Percentiles rank a stretch among this genome's conserved stretches.
These are phyloP conservation scores for Drymonia ruficornis DNA, from an alignment of 2,888 invertebrate species.

Conservation along the genomic window DNA sequence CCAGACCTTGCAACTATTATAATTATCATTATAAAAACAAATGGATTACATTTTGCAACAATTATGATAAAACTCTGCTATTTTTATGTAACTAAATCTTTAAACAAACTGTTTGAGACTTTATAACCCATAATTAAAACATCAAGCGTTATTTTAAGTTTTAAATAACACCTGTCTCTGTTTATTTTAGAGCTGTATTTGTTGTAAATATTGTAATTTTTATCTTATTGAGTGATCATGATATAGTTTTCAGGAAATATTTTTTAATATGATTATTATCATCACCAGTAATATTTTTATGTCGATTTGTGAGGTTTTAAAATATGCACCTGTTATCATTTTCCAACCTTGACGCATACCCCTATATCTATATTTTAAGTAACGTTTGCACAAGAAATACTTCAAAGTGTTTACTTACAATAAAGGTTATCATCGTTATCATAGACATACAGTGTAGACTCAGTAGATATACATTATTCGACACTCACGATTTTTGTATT, in stretches of 20 bases:
- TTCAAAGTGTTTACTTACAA: constrained; percentile 24
- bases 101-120: constrained; percentile 10
- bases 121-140: constrained; percentile 8
- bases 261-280: too few species aligned
- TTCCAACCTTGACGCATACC: neutral
- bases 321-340: neutral
- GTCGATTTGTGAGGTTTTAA: too few species aligned
- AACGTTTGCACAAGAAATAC: constrained; percentile 19
- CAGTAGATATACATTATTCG: constrained; percentile 39
- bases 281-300: too few species aligned
- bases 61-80: constrained; percentile 12
- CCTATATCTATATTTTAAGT: constrained; percentile 9
- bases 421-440: constrained; percentile 29
- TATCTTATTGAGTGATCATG: too few species aligned
- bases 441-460: constrained; percentile 34
- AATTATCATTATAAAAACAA: neutral
- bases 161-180: too few species aligned
- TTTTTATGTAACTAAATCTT: constrained; percentile 13
- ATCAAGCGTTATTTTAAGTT: constrained; percentile 7
- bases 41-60: neutral
- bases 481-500: constrained; percentile 42
- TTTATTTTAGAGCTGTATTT: too few species aligned
- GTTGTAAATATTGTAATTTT: too few species aligned
- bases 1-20: too few species aligned
- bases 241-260: too few species aligned